Base-by-base conservation (phyloP, 2,797 vertebrate species). In the Danio kyathit region DNA sequence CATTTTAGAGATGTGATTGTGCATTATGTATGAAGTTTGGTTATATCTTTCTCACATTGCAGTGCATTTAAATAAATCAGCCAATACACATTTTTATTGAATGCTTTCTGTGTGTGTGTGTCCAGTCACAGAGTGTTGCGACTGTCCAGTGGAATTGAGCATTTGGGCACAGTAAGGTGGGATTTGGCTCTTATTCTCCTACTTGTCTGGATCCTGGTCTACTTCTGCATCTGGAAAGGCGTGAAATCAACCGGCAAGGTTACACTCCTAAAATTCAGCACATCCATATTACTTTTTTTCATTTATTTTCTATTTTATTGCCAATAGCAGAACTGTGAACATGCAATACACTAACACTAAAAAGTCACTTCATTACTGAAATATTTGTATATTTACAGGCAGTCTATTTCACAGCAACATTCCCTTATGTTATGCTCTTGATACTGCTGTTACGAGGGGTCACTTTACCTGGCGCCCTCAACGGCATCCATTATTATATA, bases 221-320 rank as follows among this genome's bases (percentile, higher is more conserved):
- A 97, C 92, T 97, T 98, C 87, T 98, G 96, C 89, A 94, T 97
- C 74, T 97, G 97, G 96, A 98, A 97, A 88, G 96, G 96, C 12
- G 95, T 97, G 83, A 96, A 93, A 88, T 96, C 96, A 43, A 96
- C 96, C 0, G 97, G 96, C 87, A 98, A 97, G 94, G 97, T 97
- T 79, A 54, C 17, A 56, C 7, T 19, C 16, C 8, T 54, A 17
- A 29, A 0, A 21, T 29, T 29, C 29, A 29, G 29, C 19, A 49
- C 44, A 67, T 49, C 13, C 7, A 0, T 29, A 16, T 14, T 9
- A 49, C 12, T 13, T 1, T 29, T 29, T 29, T 29, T 29, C 1
- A 29, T 29, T 29, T 29, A 29, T 29, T 29, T 29, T 29, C 19
- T 1, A 13, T 46, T 66, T 48, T 66, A 13, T 48, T 66, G 21